phyloP scores from a whole-genome alignment of 2,888 invertebrate species.

The Drosophila heteroneura region DNA sequence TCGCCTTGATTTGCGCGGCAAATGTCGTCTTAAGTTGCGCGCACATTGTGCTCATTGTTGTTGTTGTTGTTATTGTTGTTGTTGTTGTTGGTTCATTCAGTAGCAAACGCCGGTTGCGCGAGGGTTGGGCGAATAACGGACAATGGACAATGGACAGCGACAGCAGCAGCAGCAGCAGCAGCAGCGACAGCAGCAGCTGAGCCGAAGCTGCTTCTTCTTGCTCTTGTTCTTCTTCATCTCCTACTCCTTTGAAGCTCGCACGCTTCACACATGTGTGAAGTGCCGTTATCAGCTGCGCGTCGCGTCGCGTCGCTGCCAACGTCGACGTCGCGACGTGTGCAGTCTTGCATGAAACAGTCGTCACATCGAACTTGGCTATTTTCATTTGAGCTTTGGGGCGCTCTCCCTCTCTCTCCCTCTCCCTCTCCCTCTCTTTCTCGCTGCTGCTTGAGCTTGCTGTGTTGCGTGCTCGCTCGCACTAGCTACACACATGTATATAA shows the following conservation, averaged over 20 bases:
- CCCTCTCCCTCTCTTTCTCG: background rate
- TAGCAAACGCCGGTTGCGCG: constrained; percentile 49
- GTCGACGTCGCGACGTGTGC: constrained; percentile 40
- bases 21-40: constrained; percentile 60
- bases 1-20: constrained; percentile 50
- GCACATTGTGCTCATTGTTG: constrained; percentile 44
- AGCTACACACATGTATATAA: constrained; percentile 11
- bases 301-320: constrained; percentile 31
- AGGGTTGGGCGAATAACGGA: constrained; percentile 35
- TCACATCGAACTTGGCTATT: constrained; percentile 61
- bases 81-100: constrained; percentile 13
- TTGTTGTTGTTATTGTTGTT: constrained; percentile 31
- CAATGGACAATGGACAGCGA: constrained; percentile 50
- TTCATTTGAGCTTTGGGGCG: constrained; percentile 51
- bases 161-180: constrained; percentile 8
- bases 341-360: constrained; percentile 51
- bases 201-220: background rate
- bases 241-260: constrained; percentile 3
- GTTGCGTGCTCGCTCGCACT: constrained; percentile 28
- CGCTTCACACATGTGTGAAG: constrained; percentile 42
- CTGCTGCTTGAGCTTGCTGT: background rate
- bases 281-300: constrained; percentile 47
- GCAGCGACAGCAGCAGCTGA: constrained; percentile 4
- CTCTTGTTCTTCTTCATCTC: constrained; percentile 1
- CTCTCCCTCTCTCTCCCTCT: constrained; percentile 18